A percentile compares a stretch with the other conserved stretches of the same genome.
These are phyloP conservation scores for Chaetophractus vellerosus DNA, from an alignment of 2,797 vertebrate genomes.

Conservation along the genomic window DNA sequence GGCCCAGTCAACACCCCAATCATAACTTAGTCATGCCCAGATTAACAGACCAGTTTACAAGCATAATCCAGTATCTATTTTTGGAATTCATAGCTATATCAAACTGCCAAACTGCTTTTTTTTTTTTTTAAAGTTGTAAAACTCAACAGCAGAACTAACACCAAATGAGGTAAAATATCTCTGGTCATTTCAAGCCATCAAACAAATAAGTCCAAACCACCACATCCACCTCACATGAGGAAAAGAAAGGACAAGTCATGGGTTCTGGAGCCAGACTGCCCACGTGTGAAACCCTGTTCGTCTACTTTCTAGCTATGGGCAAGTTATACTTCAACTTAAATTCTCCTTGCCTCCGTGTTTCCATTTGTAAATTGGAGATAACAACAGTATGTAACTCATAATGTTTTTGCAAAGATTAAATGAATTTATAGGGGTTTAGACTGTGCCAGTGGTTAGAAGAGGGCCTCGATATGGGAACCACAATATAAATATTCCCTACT, in stretches of 20 bases:
- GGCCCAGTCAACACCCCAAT: too few species aligned
- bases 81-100: too few species aligned
- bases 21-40: too few species aligned
- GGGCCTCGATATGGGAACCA: neutral
- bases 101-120: too few species aligned
- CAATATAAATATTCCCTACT: neutral
- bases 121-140: too few species aligned
- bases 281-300: neutral
- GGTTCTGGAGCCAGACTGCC: neutral
- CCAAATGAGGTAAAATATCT: conserved; percentile 14
- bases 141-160: neutral
- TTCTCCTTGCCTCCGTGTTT: neutral
- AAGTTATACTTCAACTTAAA: neutral
- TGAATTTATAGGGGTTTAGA: neutral
- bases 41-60: too few species aligned
- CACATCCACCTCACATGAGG: neutral
- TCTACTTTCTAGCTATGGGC: neutral
- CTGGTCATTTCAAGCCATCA: neutral
- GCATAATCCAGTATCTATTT: too few species aligned
- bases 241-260: accelerated
- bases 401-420: neutral
- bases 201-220: neutral
- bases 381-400: neutral
- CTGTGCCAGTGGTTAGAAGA: neutral
- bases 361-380: neutral